Base-by-base conservation (phyloP, 1,140 invertebrate genomes). In the Hylaeus anthracinus region DNA sequence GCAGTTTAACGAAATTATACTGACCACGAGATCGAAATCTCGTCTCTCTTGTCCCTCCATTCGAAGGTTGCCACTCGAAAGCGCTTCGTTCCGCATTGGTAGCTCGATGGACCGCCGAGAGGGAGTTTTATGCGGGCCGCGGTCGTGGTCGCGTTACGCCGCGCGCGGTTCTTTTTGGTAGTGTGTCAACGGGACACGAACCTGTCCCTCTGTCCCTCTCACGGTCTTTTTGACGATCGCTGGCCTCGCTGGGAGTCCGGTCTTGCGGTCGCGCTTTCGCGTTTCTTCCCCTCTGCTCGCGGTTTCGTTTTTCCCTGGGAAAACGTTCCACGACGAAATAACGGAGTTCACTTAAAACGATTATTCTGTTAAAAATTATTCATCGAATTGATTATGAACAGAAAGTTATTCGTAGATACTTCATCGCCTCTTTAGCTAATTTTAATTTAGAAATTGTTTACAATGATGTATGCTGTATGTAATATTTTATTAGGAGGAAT, bases 1-100 rank as follows among this genome's bases (percentile, higher is more conserved):
- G 79, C 76, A 81, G 73, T 87, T 86, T 86, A 88, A 87, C 75
- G 83, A 86, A 88, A 84, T 87, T 74, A 72, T 82, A 67, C 77
- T 75, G 61, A 51, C 56, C 71, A 51, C 72, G 72, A 60, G 73
- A 71, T 66, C 63, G 78, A 72, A 74, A 12, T 39, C 15, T 15
- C 15, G 55, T 48, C 58, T 71, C 64, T 56, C 41, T 63, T 56
- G 61, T 41, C 26, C 56, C 64, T 71, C 1, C 67, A 48, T 43
- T 48, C 60, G 82, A 84, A 75, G 82, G 66, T 74, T 72, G 26
- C 58, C 9, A 15, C 43, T 51, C 45, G 56, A 80, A 75, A 76
- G 48, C 53, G 45, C 58, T 26, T 39, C 58, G 74, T 69, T 70
- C 74, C 80, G 75, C 45, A 63, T 71, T 61, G 8, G 48, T 14